Percentiles rank a stretch among this genome's conserved stretches.
Evolutionary conservation across 1,140 invertebrate genomes (phyloP).

Genomic region (Atta texana): DNA sequence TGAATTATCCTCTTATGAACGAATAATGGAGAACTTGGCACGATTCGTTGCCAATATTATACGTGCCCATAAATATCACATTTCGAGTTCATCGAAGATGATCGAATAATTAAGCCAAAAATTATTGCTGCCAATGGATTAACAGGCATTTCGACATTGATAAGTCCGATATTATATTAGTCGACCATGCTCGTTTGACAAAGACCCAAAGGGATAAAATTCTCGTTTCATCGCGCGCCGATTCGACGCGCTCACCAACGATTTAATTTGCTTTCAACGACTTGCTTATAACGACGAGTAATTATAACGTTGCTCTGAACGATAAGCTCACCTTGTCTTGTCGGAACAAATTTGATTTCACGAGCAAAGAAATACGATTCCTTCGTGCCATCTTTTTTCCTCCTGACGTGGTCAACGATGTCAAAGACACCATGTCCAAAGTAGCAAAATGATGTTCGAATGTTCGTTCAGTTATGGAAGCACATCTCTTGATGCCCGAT

Average conservation of each 20-base stretch:
- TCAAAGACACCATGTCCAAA: conserved; percentile 64
- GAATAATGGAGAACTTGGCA: conserved; percentile 35
- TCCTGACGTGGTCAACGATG: conserved; percentile 45
- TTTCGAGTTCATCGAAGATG: conserved; percentile 40
- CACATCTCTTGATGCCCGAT: not conserved
- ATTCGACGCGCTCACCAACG: not conserved
- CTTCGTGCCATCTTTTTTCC: not conserved
- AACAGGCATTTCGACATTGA: not conserved
- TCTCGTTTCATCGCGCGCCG: not conserved
- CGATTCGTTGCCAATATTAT: conserved; percentile 19
- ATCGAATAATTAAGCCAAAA: conserved; percentile 46
- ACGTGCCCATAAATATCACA: conserved; percentile 25
- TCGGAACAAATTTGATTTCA: conserved; percentile 31
- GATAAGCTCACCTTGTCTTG: not conserved
- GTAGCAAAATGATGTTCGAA: conserved; percentile 28
- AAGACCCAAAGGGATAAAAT: conserved; percentile 10
- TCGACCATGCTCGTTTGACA: not conserved
- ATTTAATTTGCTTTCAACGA: conserved; percentile 6
- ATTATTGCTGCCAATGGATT: conserved; percentile 12
- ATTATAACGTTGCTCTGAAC: conserved; percentile 14
- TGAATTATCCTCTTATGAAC: conserved; percentile 43
- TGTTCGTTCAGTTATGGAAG: not conserved
- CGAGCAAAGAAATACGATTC: conserved; percentile 28
- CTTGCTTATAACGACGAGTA: conserved; percentile 5
- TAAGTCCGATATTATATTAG: conserved; percentile 2